Base-by-base conservation (phyloP, 1,140 invertebrate genomes). In the Trachymyrmex septentrionalis region DNA sequence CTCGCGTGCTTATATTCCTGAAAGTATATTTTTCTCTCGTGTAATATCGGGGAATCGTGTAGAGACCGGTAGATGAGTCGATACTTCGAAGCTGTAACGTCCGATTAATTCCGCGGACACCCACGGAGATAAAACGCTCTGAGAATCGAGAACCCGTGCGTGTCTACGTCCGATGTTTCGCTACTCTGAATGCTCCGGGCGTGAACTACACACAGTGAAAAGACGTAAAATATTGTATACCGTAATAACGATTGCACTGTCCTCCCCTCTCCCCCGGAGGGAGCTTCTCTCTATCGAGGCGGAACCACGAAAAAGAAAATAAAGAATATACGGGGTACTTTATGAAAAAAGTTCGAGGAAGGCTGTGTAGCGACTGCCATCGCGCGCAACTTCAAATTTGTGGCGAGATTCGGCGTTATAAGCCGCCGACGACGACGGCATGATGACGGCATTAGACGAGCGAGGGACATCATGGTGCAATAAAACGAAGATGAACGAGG, bases 1-100 rank as follows among this genome's bases (percentile, higher is more conserved):
- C 50, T 38, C 63, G n/a, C 38, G 53, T 27, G 38, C 84, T 64
- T 81, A 55, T 59, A 67, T 66, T 66, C 80, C 55, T 21, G 48
- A 21, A 44, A 64, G 53, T 55, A 67, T 71, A 88, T 88, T 86
- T 89, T 57, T 88, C 87, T 86, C 87, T 9, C 75, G 75, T 50
- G 71, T 77, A 64, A 88, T 75, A 59, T 72, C 71, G 57, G 57
- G 61, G 67, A 72, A 77, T 50, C 30, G 63, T 10, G 86, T 19
- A 64, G 50, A 85, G 64, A 55, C 76, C 59, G 72, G 85, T 57
- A 72, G 82, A 78, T 38, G 69, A 24, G 24, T 24, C 53, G 80
- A 61, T 61, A 24, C 80, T 59, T 82, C 69, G 69, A 34, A 75
- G 44, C 69, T 84, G 80, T 75, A 75, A 73, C 80, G 67, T 84